Conservation (phyloP, 2,113 vertebrate species). For the Bombycilla garrulus region DNA sequence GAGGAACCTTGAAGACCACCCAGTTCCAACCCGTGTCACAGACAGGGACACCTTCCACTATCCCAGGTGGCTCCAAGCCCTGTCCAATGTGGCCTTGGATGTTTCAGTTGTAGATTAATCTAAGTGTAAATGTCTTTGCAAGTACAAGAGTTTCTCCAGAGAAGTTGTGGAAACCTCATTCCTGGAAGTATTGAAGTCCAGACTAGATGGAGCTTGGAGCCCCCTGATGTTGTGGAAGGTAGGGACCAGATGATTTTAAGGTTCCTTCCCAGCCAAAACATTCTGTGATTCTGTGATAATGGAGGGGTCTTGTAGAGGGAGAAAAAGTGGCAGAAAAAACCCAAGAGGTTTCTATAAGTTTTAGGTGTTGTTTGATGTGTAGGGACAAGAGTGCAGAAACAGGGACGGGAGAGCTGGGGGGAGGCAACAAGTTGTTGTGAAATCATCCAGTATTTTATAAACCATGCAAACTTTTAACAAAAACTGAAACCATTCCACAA, state of each 20-base stretch:
- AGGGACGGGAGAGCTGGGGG: not conserved
- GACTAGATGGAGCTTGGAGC: not conserved
- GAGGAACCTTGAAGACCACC: not conserved
- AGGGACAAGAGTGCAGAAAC: not conserved
- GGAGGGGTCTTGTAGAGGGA: not conserved
- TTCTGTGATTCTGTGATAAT: not conserved
- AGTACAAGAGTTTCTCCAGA: not conserved
- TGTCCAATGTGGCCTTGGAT: not conserved
- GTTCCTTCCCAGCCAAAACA: not conserved
- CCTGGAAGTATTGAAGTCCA: not conserved
- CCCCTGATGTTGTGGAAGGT: not conserved
- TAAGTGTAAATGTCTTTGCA: not conserved
- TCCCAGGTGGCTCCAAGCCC: not conserved
- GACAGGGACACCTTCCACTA: not conserved
- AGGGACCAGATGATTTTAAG: not conserved
- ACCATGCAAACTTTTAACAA: fast-evolving
- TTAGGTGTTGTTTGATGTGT: fast-evolving
- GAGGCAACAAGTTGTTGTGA: not conserved
- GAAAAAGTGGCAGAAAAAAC: not conserved
- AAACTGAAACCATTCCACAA: not conserved
- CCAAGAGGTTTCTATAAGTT: fast-evolving
- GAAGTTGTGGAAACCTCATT: not conserved
- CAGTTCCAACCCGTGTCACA: not conserved
- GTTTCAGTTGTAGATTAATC: not conserved
- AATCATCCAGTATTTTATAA: not conserved